These are phyloP conservation scores for Gonatopus flavifemur DNA, from an alignment of 1,140 invertebrate species.

Conservation along the genomic window DNA sequence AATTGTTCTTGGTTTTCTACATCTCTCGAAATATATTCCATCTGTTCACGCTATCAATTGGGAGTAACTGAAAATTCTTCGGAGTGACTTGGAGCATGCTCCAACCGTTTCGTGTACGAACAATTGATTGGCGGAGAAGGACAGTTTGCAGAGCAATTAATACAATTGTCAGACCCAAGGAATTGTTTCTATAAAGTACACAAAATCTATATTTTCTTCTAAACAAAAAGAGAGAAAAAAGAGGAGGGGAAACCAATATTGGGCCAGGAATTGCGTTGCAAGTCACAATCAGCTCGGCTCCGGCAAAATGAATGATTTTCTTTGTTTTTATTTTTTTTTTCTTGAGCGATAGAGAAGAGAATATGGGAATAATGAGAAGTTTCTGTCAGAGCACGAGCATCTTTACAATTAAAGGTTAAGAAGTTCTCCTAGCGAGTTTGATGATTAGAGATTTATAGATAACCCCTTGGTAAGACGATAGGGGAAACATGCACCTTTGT, in stretches of 20 bases:
- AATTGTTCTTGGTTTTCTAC: conserved; percentile 21
- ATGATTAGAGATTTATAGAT: conserved; percentile 51
- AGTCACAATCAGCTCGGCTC: conserved; percentile 60
- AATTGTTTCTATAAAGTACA: conserved; percentile 6
- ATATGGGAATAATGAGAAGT: conserved; percentile 42
- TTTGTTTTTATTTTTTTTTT: conserved; percentile 38
- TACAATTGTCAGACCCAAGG: too few relatives aligned
- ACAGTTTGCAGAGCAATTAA: too few relatives aligned
- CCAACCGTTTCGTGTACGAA: too few relatives aligned
- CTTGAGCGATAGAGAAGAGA: conserved; percentile 26
- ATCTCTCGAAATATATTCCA: too few relatives aligned
- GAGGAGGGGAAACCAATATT: conserved; percentile 40
- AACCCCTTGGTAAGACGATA: conserved; percentile 4
- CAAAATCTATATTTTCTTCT: too few relatives aligned
- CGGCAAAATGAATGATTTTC: conserved; percentile 52
- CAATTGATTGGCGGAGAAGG: too few relatives aligned
- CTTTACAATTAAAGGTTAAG: conserved; percentile 56
- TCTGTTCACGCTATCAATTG: too few relatives aligned
- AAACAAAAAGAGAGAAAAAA: conserved; percentile 19
- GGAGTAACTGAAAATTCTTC: too few relatives aligned
- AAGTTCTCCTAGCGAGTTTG: conserved; percentile 51
- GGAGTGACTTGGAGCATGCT: too few relatives aligned
- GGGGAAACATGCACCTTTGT: too few relatives aligned
- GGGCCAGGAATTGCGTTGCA: conserved; percentile 60
- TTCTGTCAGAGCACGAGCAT: conserved; percentile 57